These are phyloP conservation scores for Takifugu flavidus DNA, from an alignment of 2,113 vertebrate species.

Conservation along the genomic window DNA sequence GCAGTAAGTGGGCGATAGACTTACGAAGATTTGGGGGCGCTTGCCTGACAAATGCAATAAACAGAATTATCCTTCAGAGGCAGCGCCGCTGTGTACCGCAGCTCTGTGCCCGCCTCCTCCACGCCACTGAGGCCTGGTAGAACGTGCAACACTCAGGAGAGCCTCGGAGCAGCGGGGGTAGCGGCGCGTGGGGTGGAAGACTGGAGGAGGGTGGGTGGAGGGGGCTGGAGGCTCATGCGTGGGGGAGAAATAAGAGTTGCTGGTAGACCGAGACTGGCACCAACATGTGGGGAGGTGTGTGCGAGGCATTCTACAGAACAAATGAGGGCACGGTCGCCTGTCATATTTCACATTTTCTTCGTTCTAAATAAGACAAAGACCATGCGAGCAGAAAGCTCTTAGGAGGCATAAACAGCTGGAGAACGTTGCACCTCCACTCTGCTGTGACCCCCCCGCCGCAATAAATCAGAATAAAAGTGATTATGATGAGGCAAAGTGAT, in stretches of 20 bases:
- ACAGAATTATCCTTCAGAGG: slow-evolving; percentile 75
- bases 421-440: slow-evolving; percentile 58
- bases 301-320: slow-evolving; percentile 68
- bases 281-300: slow-evolving; percentile 68
- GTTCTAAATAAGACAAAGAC: slow-evolving; percentile 73
- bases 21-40: slow-evolving; percentile 72
- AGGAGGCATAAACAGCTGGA: slow-evolving; percentile 73
- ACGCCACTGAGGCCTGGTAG: slow-evolving; percentile 41
- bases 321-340: slow-evolving; percentile 65
- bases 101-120: slow-evolving; percentile 53
- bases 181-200: slow-evolving; percentile 17
- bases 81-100: slow-evolving; percentile 57
- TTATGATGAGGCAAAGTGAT: slow-evolving; percentile 75
- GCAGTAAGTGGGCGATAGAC: slow-evolving; percentile 75
- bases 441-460: slow-evolving; percentile 58
- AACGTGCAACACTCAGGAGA: slow-evolving; percentile 47
- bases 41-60: slow-evolving; percentile 78
- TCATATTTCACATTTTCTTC: slow-evolving; percentile 70
- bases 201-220: slow-evolving; percentile 7
- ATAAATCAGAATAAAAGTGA: slow-evolving; percentile 73
- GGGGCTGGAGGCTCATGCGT: slow-evolving; percentile 12
- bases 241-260: slow-evolving; percentile 38
- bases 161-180: slow-evolving; percentile 22
- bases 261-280: slow-evolving; percentile 66
- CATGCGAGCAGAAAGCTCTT: slow-evolving; percentile 66